phyloP scores from a whole-genome alignment of 2,888 invertebrate species.

The Hypolimnas misippus region DNA sequence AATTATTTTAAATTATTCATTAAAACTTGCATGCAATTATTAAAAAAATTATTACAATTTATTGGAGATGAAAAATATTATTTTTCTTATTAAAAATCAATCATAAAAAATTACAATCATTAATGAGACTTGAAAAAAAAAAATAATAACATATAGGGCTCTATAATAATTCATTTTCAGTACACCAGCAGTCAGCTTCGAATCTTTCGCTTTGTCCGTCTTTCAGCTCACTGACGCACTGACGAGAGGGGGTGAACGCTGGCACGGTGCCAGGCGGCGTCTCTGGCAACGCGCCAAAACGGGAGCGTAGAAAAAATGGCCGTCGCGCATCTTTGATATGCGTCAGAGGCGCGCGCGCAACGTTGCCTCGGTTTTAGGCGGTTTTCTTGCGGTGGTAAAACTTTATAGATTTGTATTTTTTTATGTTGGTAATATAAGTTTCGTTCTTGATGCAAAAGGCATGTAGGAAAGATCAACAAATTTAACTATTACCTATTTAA shows the following conservation, averaged over 20 bases:
- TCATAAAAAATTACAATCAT: too few species aligned
- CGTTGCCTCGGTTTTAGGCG: constrained; percentile 15
- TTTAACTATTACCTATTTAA: too few species aligned
- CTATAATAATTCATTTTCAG: constrained; percentile 31
- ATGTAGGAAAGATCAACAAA: too few species aligned
- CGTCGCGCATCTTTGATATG: constrained; percentile 82
- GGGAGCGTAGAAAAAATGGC: constrained; percentile 74
- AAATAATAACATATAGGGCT: neutral
- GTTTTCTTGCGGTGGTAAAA: constrained; percentile 6
- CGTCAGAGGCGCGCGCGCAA: constrained; percentile 77
- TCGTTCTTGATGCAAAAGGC: too few species aligned
- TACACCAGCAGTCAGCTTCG: constrained; percentile 31
- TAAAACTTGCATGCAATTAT: too few species aligned
- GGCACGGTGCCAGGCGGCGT: constrained; percentile 75
- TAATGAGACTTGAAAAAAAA: too few species aligned
- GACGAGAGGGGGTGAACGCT: constrained; percentile 70
- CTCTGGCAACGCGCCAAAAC: constrained; percentile 75
- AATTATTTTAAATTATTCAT: too few species aligned
- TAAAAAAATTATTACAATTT: too few species aligned
- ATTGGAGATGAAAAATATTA: too few species aligned
- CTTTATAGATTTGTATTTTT: neutral
- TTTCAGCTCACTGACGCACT: constrained; percentile 46
- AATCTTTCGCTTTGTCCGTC: constrained; percentile 38
- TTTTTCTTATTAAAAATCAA: too few species aligned
- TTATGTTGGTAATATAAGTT: too few species aligned